Conservation (phyloP, 2,797 vertebrate genomes). For the Crotalus adamanteus region DNA sequence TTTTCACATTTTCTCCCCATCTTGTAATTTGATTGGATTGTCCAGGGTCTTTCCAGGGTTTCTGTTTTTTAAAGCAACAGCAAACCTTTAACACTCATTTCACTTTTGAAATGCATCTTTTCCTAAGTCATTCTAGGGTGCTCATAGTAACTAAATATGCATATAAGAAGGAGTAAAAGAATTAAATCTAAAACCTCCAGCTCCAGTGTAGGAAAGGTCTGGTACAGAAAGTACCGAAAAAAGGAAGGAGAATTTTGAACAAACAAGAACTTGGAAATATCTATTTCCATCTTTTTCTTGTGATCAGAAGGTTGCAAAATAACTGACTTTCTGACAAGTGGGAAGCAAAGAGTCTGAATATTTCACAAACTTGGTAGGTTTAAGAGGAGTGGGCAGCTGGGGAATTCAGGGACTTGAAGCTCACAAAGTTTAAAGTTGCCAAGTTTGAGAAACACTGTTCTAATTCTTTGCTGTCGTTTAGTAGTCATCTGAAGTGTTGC, state of each 20-base stretch:
- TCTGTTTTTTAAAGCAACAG: background rate
- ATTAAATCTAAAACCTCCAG: background rate
- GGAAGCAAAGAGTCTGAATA: background rate
- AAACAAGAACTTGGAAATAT: background rate
- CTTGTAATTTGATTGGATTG: background rate
- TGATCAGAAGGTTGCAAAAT: background rate
- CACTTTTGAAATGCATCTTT: background rate
- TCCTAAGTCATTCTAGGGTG: background rate
- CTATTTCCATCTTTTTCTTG: background rate
- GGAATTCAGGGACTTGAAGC: background rate
- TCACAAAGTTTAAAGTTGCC: background rate
- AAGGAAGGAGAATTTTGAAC: background rate
- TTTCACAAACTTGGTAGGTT: background rate
- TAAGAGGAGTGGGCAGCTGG: background rate
- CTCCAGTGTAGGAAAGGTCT: background rate
- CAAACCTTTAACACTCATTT: background rate
- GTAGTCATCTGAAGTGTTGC: background rate
- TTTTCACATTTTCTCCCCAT: background rate
- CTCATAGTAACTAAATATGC: background rate
- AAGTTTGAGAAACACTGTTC: background rate
- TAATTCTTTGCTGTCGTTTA: background rate
- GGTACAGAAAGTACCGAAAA: background rate
- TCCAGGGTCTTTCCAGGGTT: background rate
- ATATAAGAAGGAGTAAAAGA: background rate
- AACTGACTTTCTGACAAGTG: background rate